Percentiles rank a stretch among this genome's conserved stretches.
Conservation (phyloP, 2,113 vertebrate genomes). For the Sphaerodactylus townsendi region DNA sequence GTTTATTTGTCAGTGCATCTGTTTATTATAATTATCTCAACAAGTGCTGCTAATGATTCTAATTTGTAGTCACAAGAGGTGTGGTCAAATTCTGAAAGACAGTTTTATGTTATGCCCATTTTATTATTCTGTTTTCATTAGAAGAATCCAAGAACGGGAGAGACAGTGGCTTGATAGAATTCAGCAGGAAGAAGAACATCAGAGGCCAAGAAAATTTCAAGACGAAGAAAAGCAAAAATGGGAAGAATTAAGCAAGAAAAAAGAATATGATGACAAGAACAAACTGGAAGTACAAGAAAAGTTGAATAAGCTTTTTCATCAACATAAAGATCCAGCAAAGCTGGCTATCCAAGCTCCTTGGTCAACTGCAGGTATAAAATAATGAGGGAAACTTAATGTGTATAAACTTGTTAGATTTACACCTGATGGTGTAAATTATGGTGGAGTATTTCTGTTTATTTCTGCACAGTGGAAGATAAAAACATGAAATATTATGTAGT, state of each 20-base stretch:
- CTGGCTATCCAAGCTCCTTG: slow-evolving; percentile 79
- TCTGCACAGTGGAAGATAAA: neutral
- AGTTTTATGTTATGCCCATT: neutral
- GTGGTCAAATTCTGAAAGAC: neutral
- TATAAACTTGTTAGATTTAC: no score
- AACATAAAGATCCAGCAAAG: slow-evolving; percentile 77
- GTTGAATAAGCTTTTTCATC: slow-evolving; percentile 86
- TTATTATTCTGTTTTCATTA: slow-evolving; percentile 14
- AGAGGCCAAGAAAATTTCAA: slow-evolving; percentile 62
- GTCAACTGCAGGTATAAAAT: slow-evolving; percentile 78
- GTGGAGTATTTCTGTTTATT: accelerated
- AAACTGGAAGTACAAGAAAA: slow-evolving; percentile 86
- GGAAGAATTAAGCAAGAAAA: slow-evolving; percentile 77
- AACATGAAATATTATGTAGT: neutral
- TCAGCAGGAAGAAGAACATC: slow-evolving; percentile 70
- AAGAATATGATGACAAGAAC: slow-evolving; percentile 74
- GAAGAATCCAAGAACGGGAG: slow-evolving; percentile 75
- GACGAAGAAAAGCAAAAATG: slow-evolving; percentile 78
- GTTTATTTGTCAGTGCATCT: neutral
- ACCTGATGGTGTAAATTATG: neutral
- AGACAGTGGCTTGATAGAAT: slow-evolving; percentile 72
- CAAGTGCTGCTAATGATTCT: neutral
- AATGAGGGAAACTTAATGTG: neutral
- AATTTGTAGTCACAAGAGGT: neutral
- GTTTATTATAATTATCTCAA: neutral